Evolutionary conservation across 2,888 invertebrate genomes (phyloP), one percentile per base, ranked within the genome.

Genomic region (Macrosiphum euphorbiae): DNA sequence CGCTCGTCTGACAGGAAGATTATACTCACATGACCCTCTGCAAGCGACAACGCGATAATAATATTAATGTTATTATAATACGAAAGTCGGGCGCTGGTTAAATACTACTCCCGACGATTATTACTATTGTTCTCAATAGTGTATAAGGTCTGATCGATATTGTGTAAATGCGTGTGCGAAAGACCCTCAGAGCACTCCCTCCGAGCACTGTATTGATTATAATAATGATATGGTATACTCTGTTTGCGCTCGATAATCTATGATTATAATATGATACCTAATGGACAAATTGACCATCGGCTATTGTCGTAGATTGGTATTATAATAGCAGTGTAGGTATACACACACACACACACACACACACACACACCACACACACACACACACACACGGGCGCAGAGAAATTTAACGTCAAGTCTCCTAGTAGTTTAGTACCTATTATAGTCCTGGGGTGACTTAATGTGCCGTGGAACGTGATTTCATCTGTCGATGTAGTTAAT

Each of bases 251-350:
- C 61, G 35, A 78, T 78, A 78, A 78, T 78, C 78, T 35, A 8
- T 78, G 78, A 20, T 35, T 78, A 78, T 35, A 35, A 35, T 78
- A 35, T 35, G 16, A 78, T 78, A 78, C 78, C 20, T 28, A 35
- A 78, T 78, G 78, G 35, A 78, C 35, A 78, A 78, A 20, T 78
- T 78, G 78, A 78, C 78, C 78, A 78, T 78, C 35, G 78, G 78
- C 78, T 35, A 78, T 78, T 78, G 16, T 78, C 20, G 35, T 78
- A 20, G 13, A 52, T 55, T 20, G 55, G 20, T 52, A 3, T 52
- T n/a, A n/a, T n/a, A n/a, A 16, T 20, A 52, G 52, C 52, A 20
- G 20, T 52, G 35, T 78, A 61, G 28, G 28, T 3, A 28, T 3
- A 35, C 35, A 67, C 20, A 20, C 35, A 20, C 35, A 13, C n/a